Percentiles rank a stretch among this genome's conserved stretches.
Conservation (phyloP, 2,888 invertebrate genomes). For the Ichneumoninae sp. region DNA sequence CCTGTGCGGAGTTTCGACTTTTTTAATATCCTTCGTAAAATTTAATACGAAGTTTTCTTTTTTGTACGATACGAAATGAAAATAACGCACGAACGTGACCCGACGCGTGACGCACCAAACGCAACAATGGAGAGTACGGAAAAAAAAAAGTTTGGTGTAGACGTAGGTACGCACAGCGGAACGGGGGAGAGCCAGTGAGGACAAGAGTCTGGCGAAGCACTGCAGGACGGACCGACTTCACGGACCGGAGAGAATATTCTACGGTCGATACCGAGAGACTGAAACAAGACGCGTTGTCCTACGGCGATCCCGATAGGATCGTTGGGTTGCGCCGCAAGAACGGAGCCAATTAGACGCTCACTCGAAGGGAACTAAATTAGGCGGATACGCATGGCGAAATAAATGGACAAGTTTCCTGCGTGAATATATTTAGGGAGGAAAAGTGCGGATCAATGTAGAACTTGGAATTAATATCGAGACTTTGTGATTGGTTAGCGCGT, state of each 20-base stretch:
- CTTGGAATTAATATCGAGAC: not conserved
- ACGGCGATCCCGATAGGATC: not conserved
- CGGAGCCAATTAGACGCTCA: conserved; percentile 4
- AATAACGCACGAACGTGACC: conserved; percentile 6
- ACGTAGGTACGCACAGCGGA: not conserved
- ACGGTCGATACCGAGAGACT: not conserved
- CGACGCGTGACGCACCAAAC: conserved; percentile 21
- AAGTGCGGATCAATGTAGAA: not conserved
- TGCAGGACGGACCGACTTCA: not conserved
- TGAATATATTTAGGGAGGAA: not conserved
- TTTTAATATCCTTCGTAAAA: not conserved
- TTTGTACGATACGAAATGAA: not conserved
- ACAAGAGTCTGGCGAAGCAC: not conserved
- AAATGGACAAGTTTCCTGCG: not conserved
- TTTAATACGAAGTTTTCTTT: not conserved
- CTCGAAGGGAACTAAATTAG: not conserved
- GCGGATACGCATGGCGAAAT: not conserved
- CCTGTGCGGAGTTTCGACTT: not conserved
- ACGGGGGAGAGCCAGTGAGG: not conserved
- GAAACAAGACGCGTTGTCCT: not conserved
- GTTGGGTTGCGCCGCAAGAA: not conserved
- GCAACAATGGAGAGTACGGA: conserved; percentile 4
- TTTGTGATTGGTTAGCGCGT: not conserved
- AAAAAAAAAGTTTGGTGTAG: not conserved
- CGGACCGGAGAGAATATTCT: not conserved